Evolutionary conservation across 2,797 vertebrate genomes (phyloP), one percentile per base, ranked within the genome.

Genomic region (Anabas testudineus): DNA sequence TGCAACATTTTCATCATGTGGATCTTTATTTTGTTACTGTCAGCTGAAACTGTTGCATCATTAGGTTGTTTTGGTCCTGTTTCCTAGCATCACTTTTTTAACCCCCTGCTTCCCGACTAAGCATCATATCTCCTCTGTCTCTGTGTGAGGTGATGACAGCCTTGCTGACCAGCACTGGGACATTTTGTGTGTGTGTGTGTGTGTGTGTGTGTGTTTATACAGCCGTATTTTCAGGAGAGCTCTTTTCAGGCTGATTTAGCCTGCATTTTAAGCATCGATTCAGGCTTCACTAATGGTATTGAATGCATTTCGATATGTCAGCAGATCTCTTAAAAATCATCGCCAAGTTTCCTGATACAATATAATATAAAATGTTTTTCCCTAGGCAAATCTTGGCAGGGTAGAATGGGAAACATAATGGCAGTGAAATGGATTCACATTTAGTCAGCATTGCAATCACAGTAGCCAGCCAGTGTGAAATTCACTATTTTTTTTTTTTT

Each of bases 381-480:
- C 66, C 45, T 18, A 5, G 21, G 53, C 60, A 80, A 74, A 67
- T 72, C 64, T 77, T 52, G 37, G 67, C 74, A n/a, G 53, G 19
- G 7, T 32, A 69, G 81, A 80, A 67, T 71, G 41, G 59, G 67
- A 83, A 78, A 69, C 47, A 68, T 62, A 81, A 82, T 78, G 66
- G 83, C 71, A 59, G 63, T 63, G 60, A 81, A 87, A 87, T 75
- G 66, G 75, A 80, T 78, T 86, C 67, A 45, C 43, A 54, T 83
- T 87, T 74, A 70, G 67, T 85, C 85, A 84, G 80, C 72, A 47
- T 59, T 70, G 71, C 78, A 88, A 73, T 88, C 80, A 78, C 47
- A 81, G 78, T 49, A 71, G 59, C 72, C 71, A 82, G 76, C 59
- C 76, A 73, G 78, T 78, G 84, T 79, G 71, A 84, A 86, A 87